Evolutionary conservation across 2,888 invertebrate genomes (phyloP).

Genomic region (Aporophyla lueneburgensis): DNA sequence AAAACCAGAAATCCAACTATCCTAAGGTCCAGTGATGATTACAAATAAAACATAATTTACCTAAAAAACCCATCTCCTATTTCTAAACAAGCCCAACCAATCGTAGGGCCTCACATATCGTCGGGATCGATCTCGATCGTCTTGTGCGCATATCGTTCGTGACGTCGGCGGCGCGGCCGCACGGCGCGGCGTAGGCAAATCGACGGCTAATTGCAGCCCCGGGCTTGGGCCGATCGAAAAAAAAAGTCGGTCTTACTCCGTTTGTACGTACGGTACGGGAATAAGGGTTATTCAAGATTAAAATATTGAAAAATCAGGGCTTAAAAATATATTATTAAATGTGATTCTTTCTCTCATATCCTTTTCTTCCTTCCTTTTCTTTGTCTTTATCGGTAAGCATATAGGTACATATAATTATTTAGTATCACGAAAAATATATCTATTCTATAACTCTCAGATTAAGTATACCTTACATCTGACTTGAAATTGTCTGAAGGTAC

Average conservation of each 20-base stretch:
- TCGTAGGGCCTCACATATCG: slow-evolving; percentile 57
- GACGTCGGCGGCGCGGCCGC: slow-evolving; percentile 71
- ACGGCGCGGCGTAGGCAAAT: slow-evolving; percentile 79
- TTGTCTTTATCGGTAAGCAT: no score
- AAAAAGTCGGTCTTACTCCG: slow-evolving; percentile 66
- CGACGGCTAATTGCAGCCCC: slow-evolving; percentile 82
- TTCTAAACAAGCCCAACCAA: slow-evolving; percentile 36
- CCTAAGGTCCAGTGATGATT: not conserved
- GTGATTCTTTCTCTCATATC: no score
- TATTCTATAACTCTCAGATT: no score
- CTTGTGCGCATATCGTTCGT: slow-evolving; percentile 67
- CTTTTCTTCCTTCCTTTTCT: no score
- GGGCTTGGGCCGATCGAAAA: slow-evolving; percentile 71
- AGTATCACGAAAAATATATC: no score
- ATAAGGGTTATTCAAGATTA: not conserved
- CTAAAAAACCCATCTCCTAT: slow-evolving; percentile 20
- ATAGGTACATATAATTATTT: no score
- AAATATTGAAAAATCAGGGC: not conserved
- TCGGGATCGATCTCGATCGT: slow-evolving; percentile 61
- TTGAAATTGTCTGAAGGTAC: no score
- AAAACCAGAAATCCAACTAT: not conserved
- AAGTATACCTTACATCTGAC: no score
- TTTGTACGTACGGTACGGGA: slow-evolving; percentile 68
- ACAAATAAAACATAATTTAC: slow-evolving; percentile 2
- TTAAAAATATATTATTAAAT: no score